Evolutionary conservation across 2,797 vertebrate genomes (phyloP), one percentile per base, ranked within the genome.

Genomic region (Channallabes apus): DNA sequence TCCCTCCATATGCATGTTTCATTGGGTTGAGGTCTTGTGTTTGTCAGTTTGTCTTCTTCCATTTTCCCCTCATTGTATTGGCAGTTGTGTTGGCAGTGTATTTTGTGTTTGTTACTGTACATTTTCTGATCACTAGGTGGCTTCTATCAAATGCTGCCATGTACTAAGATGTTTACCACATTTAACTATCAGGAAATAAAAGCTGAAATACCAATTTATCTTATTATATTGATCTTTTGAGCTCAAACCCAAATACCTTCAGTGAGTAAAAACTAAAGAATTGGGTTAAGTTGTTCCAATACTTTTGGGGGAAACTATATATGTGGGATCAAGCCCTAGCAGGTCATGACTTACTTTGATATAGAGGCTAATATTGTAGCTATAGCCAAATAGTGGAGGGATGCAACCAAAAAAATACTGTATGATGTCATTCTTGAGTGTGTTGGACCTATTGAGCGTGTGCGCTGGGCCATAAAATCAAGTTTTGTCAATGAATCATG

Each of bases 341-440:
- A 32, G 75, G 75, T 78, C 54, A 58, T 35, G 18, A 77, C 17
- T 35, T 77, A 12, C 12, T 32, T 14, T 78, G 20, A 61, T 24
- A 78, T 12, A 20, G 56, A 61, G 51, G n/a, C 0, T 32, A 56
- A 61, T 35, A 32, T 2, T 32, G 32, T 20, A 61, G 58, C 76
- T 78, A 22, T 77, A 61, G 38, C 14, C 85, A 83, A 89, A 85
- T 96, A 92, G 93, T 92, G 90, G 91, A 87, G 81, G 96, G 96
- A 97, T 98, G 97, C 97, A 91, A 94, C 38, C 94, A 92, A 94
- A 95, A 95, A 97, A 96, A 97, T 51, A 51, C 46, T 51, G 46
- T 92, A 95, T 97, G 95, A 96, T 96, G 96, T 98, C 96, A 98
- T 97, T 96, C 93, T 94, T 92, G 94, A 96, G 95, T 95, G 91